These are phyloP conservation scores for Ditula angustiorana DNA, from an alignment of 2,888 invertebrate species.

Conservation along the genomic window DNA sequence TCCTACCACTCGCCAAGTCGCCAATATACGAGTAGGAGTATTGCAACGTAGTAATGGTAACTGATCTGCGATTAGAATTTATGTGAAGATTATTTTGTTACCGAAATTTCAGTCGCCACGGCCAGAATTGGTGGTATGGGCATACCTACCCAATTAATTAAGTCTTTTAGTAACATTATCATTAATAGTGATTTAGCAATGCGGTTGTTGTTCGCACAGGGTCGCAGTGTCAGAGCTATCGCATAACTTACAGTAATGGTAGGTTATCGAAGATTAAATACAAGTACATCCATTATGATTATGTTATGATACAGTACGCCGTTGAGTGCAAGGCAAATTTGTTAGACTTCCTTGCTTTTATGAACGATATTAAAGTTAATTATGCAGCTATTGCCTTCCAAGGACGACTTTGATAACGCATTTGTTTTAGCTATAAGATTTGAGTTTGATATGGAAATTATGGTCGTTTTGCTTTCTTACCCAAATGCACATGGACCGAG, in stretches of 20 bases:
- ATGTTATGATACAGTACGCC: constrained; percentile 18
- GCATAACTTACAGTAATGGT: constrained; percentile 26
- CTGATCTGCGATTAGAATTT: no score
- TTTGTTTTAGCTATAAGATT: background rate
- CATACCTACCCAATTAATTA: no score
- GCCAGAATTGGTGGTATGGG: no score
- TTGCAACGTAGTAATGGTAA: no score
- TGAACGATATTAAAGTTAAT: background rate
- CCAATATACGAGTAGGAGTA: no score
- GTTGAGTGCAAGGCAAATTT: constrained; percentile 28
- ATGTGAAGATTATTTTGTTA: no score
- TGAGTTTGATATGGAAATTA: background rate
- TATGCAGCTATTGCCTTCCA: background rate
- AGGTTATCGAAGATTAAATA: constrained; percentile 32
- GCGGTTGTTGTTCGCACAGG: constrained; percentile 3
- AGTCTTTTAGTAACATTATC: no score
- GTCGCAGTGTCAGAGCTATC: constrained; percentile 20
- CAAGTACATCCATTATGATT: no score
- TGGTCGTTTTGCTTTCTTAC: background rate
- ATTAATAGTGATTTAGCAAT: background rate
- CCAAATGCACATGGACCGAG: no score
- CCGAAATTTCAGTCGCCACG: no score
- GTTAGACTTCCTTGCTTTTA: constrained; percentile 10
- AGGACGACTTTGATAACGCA: background rate
- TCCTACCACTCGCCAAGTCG: no score